Conservation (phyloP, 1,140 invertebrate species). For the Drosophila gunungcola region DNA sequence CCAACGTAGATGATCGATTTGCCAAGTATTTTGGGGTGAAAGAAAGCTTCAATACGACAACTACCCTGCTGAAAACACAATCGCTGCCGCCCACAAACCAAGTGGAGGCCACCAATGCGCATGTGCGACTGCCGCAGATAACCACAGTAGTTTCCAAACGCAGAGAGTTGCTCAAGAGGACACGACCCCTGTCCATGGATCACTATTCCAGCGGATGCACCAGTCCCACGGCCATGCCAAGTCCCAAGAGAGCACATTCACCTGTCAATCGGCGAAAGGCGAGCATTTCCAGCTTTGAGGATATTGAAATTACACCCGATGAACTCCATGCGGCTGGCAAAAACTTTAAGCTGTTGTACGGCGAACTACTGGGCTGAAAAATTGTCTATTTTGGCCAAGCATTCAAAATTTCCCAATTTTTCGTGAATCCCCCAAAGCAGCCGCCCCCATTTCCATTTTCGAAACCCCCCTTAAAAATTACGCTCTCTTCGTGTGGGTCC, state of each 20-base stretch:
- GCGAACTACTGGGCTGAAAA: conserved; percentile 38
- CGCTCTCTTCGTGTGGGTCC: conserved; percentile 22
- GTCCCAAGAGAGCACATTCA: conserved; percentile 59
- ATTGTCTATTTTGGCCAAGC: conserved; percentile 48
- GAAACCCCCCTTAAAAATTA: conserved; percentile 52
- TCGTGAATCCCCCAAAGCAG: not conserved
- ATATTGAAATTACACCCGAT: conserved; percentile 71
- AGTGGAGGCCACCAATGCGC: conserved; percentile 58
- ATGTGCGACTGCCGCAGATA: conserved; percentile 44
- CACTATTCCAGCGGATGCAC: conserved; percentile 16
- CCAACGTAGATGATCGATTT: conserved; percentile 64
- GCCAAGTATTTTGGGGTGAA: conserved; percentile 76
- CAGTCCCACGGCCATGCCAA: conserved; percentile 58
- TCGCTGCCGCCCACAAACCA: conserved; percentile 35
- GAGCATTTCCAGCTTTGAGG: conserved; percentile 60
- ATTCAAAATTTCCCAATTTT: conserved; percentile 52
- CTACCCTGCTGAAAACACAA: conserved; percentile 37
- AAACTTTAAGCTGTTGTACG: conserved; percentile 63
- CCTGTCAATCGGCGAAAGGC: conserved; percentile 25
- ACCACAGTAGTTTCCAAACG: conserved; percentile 43
- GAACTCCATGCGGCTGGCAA: conserved; percentile 58
- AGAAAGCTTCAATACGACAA: conserved; percentile 31
- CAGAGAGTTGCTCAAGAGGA: conserved; percentile 64
- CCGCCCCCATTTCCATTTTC: not conserved
- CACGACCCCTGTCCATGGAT: conserved; percentile 63